Conservation (phyloP, 2,113 vertebrate genomes). For the Emydura subglobosa region DNA sequence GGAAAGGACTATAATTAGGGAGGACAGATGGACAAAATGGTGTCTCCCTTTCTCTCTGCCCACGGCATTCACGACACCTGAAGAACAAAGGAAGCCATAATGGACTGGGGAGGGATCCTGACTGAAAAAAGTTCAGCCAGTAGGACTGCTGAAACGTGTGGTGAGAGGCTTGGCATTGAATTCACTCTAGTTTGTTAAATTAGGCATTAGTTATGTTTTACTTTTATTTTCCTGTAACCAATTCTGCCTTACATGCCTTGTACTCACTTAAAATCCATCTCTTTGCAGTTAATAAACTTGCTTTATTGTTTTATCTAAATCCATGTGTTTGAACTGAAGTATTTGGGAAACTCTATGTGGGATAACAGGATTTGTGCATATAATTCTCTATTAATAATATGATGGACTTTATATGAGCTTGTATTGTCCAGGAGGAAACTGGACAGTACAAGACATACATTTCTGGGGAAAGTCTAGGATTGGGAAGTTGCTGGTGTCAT, state of each 20-base stretch:
- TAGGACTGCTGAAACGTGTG: background rate
- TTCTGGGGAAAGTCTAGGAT: background rate
- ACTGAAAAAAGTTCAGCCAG: background rate
- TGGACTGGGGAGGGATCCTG: background rate
- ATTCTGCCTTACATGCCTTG: background rate
- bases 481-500: background rate
- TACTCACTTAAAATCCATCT: background rate
- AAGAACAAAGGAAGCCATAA: background rate
- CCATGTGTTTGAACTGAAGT: background rate
- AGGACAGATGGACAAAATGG: too few relatives aligned
- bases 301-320: background rate
- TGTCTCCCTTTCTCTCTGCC: background rate
- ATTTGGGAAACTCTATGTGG: background rate
- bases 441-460: background rate
- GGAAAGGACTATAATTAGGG: background rate
- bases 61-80: background rate
- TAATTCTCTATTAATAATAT: background rate
- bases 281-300: background rate
- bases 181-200: background rate
- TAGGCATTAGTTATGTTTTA: background rate
- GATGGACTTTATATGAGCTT: too few relatives aligned
- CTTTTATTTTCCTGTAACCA: background rate
- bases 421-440: background rate
- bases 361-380: background rate
- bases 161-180: background rate